Evolutionary conservation across 2,888 invertebrate genomes (phyloP), one percentile per base, ranked within the genome.

Genomic region (Lycophotia porphyrea): DNA sequence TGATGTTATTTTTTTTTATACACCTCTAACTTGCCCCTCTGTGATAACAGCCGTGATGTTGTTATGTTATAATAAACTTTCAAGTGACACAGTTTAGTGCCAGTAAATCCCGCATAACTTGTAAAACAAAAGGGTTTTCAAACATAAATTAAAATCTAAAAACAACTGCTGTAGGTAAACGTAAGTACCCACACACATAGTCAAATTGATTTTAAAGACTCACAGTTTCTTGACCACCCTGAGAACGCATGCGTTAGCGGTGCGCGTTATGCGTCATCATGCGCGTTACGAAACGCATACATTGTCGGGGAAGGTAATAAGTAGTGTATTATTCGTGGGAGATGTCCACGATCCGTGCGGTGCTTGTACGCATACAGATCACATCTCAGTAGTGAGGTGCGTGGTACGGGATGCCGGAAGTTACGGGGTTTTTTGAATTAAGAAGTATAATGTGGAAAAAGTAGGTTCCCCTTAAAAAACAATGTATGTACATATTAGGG

Each of bases 351-450:
- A 88, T 88, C 77, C 84, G 80, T 83, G 88, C 82, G 80, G 81
- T 85, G 88, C 89, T 85, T 82, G 85, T 84, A 87, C 87, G 91
- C 91, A 91, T 91, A 91, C 90, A 88, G 90, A 91, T 90, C 85
- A 84, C 79, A 67, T 70, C 55, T 80, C 84, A 85, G 52, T 85
- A 83, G 80, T 84, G 86, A 81, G 77, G 88, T 61, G 76, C 67
- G 31, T 11, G 39, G 44, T 36, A 18, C 65, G 78, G 69, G 44
- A 69, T 69, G 15, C 18, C 3, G 61, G 66, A 39, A 67, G 42
- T 65, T 7, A 9, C 42, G 21, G 42, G 49, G 7, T 18, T 58
- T 61, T 27, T 5, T 47, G 3, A 42, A 34, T 34, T 18, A 11
- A 0, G 5, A 7, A n/a, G 21, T 52, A 34, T 1, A 9, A 21